Evolutionary conservation across 2,113 vertebrate genomes (phyloP).

Genomic region (Dasypus novemcinctus): DNA sequence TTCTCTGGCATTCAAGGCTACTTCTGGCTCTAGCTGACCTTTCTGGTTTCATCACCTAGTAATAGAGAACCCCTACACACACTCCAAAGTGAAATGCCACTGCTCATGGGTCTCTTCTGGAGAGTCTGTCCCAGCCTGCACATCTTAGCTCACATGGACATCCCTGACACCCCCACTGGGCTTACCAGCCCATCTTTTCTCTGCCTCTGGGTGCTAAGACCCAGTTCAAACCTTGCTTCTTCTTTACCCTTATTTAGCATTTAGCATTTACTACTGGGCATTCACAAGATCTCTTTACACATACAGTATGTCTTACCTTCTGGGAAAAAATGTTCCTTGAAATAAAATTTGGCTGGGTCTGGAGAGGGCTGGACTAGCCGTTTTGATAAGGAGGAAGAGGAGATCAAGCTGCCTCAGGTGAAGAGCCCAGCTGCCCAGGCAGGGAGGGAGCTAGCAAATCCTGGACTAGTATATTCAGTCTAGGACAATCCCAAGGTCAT

Average conservation of each 20-base stretch:
- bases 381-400: background rate
- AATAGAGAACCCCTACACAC: background rate
- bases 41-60: slow-evolving; percentile 33
- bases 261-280: slow-evolving; percentile 9
- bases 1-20: background rate
- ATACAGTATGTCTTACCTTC: background rate
- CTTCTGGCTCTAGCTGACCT: background rate
- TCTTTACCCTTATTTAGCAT: slow-evolving; percentile 2
- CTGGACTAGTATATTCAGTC: background rate
- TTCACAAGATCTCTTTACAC: slow-evolving; percentile 14
- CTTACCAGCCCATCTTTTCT: background rate
- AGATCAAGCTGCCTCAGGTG: background rate
- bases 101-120: background rate
- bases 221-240: background rate
- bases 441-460: background rate
- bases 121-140: background rate
- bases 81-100: background rate
- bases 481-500: background rate
- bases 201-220: background rate
- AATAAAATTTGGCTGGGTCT: background rate
- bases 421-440: background rate
- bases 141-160: background rate
- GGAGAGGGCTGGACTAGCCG: background rate
- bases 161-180: background rate
- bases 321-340: slow-evolving; percentile 19